These are phyloP conservation scores for Hiodon alosoides DNA, from an alignment of 2,113 vertebrate genomes.

Conservation along the genomic window DNA sequence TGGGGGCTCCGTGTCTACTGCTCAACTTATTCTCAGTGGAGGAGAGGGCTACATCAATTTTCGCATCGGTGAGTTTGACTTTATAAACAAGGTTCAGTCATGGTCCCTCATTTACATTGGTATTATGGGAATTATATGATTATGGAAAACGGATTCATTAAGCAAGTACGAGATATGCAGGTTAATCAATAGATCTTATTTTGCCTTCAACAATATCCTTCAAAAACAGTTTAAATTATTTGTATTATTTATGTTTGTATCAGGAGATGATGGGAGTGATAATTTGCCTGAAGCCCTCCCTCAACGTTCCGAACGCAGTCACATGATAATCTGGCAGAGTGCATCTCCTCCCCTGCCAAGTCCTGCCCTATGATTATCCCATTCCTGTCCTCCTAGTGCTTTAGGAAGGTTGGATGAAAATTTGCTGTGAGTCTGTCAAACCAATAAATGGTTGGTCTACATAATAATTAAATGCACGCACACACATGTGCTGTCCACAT, in stretches of 20 bases:
- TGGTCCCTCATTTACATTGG: too few species aligned
- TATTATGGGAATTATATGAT: too few species aligned
- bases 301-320: conserved; percentile 65
- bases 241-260: not conserved
- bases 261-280: conserved; percentile 65
- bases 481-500: too few species aligned
- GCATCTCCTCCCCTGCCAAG: conserved; percentile 43
- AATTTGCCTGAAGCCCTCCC: conserved; percentile 41
- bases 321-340: conserved; percentile 70
- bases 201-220: too few species aligned
- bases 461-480: not conserved
- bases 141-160: too few species aligned
- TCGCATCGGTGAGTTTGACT: conserved; percentile 60
- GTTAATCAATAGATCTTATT: too few species aligned
- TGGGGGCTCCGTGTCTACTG: conserved; percentile 45
- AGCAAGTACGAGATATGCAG: too few species aligned
- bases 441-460: not conserved
- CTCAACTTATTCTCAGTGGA: conserved; percentile 70
- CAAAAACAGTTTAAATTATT: not conserved
- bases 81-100: too few species aligned
- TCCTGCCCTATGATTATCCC: conserved; percentile 49
- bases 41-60: conserved; percentile 79
- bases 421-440: not conserved
- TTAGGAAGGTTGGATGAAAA: not conserved
- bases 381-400: not conserved